These are phyloP conservation scores for Metacarcinus magister DNA, from an alignment of 2,888 invertebrate species.

Conservation along the genomic window DNA sequence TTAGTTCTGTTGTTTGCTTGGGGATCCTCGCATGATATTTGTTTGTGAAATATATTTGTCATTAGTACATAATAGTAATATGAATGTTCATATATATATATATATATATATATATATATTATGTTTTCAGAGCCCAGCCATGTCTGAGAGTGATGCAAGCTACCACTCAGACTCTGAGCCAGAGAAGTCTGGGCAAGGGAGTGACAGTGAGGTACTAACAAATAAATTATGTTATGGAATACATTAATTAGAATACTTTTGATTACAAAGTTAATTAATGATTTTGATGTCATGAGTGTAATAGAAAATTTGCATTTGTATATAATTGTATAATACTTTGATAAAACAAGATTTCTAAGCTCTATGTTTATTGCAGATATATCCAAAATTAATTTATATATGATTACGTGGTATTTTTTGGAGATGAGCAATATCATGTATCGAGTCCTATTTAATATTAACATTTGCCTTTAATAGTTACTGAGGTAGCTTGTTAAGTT, in stretches of 20 bases:
- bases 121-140: conserved; percentile 55
- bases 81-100: background rate
- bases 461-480: background rate
- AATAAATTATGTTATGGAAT: background rate
- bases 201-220: conserved; percentile 73
- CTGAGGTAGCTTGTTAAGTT: background rate
- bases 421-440: too few relatives aligned
- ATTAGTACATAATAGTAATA: too few relatives aligned
- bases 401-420: too few relatives aligned
- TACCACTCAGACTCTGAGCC: conserved; percentile 78
- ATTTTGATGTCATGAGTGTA: background rate
- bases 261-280: background rate
- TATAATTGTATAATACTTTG: background rate
- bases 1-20: too few relatives aligned
- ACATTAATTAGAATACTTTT: background rate
- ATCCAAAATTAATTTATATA: too few relatives aligned
- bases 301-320: too few relatives aligned
- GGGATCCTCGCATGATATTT: too few relatives aligned
- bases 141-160: conserved; percentile 81
- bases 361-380: too few relatives aligned
- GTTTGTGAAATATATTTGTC: too few relatives aligned
- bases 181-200: conserved; percentile 76
- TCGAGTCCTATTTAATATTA: background rate
- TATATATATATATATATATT: background rate
- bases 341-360: too few relatives aligned